Evolutionary conservation across 2,888 invertebrate genomes (phyloP).

Genomic region (Dichetophora obliterata): DNA sequence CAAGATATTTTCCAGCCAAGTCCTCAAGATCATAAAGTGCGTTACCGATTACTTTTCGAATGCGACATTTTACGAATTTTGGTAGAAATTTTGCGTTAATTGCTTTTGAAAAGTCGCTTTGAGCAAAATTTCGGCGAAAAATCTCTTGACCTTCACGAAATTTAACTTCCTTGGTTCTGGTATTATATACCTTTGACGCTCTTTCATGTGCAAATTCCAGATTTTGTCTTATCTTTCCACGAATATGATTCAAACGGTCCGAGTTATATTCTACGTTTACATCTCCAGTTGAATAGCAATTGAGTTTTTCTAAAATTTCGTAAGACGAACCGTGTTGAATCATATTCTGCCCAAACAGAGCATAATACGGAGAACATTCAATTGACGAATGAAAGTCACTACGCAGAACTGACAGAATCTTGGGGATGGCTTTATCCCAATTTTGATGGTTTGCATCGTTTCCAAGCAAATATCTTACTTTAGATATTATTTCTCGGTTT

Average conservation of each 20-base stretch:
- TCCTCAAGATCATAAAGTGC: neutral
- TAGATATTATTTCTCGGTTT: conserved; percentile 38
- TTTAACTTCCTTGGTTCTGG: too few relatives aligned
- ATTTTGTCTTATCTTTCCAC: neutral
- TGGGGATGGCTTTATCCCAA: too few relatives aligned
- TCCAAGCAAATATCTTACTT: conserved; percentile 25
- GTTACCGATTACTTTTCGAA: neutral
- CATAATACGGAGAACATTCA: too few relatives aligned
- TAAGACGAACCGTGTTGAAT: too few relatives aligned
- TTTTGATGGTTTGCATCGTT: conserved; percentile 23
- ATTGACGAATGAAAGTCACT: conserved; percentile 36
- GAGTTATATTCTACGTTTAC: neutral
- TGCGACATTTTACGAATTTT: neutral
- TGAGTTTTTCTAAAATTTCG: conserved; percentile 11
- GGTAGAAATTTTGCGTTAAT: neutral
- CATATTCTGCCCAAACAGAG: too few relatives aligned
- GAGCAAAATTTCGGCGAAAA: too few relatives aligned
- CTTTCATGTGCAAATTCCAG: neutral
- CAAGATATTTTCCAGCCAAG: neutral
- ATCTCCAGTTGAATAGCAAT: neutral
- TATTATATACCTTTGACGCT: neutral
- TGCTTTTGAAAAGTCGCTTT: neutral
- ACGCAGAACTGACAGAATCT: too few relatives aligned
- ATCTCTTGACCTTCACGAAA: too few relatives aligned
- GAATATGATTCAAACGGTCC: neutral